Percentiles rank a stretch among this genome's conserved stretches.
Evolutionary conservation across 2,888 invertebrate genomes (phyloP).

Genomic region (Podabrus alpinus): DNA sequence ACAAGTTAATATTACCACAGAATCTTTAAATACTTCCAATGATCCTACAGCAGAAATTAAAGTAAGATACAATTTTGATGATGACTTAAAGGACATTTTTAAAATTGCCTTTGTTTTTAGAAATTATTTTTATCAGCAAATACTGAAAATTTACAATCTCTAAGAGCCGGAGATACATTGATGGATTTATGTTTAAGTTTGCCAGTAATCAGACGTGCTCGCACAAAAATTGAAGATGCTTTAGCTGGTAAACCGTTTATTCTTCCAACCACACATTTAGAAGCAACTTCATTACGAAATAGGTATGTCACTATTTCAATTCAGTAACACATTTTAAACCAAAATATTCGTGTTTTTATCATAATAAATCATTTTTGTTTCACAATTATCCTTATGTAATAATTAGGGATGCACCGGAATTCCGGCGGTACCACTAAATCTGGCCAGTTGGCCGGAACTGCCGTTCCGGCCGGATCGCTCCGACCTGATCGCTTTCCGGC

Average conservation of each 20-base stretch:
- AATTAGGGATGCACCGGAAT: too few relatives aligned
- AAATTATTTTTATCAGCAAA: slow-evolving; percentile 80
- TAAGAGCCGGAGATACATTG: slow-evolving; percentile 81
- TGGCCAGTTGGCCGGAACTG: too few relatives aligned
- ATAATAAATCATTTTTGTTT: too few relatives aligned
- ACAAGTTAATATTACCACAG: slow-evolving; percentile 54
- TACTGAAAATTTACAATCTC: slow-evolving; percentile 74
- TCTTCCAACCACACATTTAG: slow-evolving; percentile 70
- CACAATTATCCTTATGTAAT: too few relatives aligned
- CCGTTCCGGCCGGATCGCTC: too few relatives aligned
- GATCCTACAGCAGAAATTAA: slow-evolving; percentile 57
- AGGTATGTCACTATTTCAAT: slow-evolving; percentile 52
- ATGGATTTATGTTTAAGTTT: slow-evolving; percentile 81
- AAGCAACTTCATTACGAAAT: slow-evolving; percentile 73
- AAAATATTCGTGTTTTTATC: too few relatives aligned
- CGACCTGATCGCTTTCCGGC: too few relatives aligned
- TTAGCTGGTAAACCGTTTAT: slow-evolving; percentile 69
- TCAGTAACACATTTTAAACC: neutral
- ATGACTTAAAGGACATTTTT: neutral
- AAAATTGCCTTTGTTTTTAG: slow-evolving; percentile 56
- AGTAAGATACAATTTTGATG: slow-evolving; percentile 43
- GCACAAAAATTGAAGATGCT: slow-evolving; percentile 65
- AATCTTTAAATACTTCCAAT: slow-evolving; percentile 48
- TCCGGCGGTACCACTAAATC: too few relatives aligned
- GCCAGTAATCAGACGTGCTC: slow-evolving; percentile 68